Conservation (phyloP, 2,888 invertebrate genomes). For the Agrochola lychnidis region DNA sequence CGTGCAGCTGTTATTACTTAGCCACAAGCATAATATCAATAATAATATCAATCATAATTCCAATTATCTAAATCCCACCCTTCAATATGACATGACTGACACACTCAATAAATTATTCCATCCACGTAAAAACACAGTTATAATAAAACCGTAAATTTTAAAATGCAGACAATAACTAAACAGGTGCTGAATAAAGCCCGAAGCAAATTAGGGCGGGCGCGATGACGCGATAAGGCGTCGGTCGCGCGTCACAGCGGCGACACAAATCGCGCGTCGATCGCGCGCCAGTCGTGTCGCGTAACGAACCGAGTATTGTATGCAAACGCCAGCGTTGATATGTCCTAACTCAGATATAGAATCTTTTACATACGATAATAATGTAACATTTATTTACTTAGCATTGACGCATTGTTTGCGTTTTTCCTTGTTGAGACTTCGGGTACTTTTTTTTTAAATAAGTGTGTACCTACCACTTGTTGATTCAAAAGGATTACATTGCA, state of each 20-base stretch:
- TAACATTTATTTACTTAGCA: constrained; percentile 60
- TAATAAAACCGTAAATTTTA: constrained; percentile 53
- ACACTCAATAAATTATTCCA: constrained; percentile 34
- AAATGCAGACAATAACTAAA: constrained; percentile 67
- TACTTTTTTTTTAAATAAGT: constrained; percentile 4
- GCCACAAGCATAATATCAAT: too few species aligned
- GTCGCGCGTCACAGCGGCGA: constrained; percentile 69
- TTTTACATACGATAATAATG: constrained; percentile 71
- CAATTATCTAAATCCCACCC: background rate
- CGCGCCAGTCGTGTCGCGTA: constrained; percentile 80
- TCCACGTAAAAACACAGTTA: constrained; percentile 36
- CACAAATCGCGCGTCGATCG: constrained; percentile 78
- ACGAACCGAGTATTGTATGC: constrained; percentile 87
- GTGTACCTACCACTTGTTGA: constrained; percentile 46
- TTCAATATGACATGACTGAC: background rate
- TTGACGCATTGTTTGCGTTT: constrained; percentile 22
- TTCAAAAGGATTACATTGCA: constrained; percentile 25
- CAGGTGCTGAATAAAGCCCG: constrained; percentile 79
- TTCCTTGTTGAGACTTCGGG: background rate
- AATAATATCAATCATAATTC: too few species aligned
- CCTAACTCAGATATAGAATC: constrained; percentile 67
- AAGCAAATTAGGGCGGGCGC: constrained; percentile 80
- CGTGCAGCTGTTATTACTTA: too few species aligned
- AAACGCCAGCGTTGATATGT: constrained; percentile 72
- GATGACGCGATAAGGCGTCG: constrained; percentile 73